phyloP scores from a whole-genome alignment of 2,888 invertebrate species.

The Dyspetes luteomarginatus region DNA sequence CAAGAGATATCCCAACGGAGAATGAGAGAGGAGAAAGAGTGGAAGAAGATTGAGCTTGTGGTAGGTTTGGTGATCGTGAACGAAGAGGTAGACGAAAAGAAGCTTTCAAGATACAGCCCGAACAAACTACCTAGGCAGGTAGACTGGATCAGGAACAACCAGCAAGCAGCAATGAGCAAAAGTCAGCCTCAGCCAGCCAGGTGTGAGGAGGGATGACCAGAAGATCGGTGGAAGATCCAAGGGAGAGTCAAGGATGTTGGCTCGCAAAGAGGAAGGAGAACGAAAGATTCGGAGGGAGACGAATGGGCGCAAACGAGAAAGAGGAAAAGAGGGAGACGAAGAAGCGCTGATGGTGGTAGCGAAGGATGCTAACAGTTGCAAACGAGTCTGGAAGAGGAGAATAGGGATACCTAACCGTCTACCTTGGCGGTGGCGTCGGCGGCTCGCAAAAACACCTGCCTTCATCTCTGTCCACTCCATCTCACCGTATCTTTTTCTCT shows the following conservation, averaged over 20 bases:
- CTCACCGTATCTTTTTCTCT: constrained; percentile 50
- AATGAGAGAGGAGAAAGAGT: constrained; percentile 22
- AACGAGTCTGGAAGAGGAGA: constrained; percentile 70
- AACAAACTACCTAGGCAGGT: constrained; percentile 74
- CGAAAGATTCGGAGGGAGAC: constrained; percentile 65
- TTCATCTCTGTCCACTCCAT: constrained; percentile 66
- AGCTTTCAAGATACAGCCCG: constrained; percentile 62
- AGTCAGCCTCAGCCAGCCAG: constrained; percentile 70
- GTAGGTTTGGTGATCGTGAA: constrained; percentile 31
- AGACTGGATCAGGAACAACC: constrained; percentile 46
- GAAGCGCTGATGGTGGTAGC: constrained; percentile 68
- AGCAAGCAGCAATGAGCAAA: constrained; percentile 66
- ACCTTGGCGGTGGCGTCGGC: constrained; percentile 63
- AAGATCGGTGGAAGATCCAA: constrained; percentile 76
- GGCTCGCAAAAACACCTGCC: constrained; percentile 77
- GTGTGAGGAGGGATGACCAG: constrained; percentile 73
- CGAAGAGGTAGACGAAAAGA: constrained; percentile 43
- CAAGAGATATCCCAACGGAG: constrained; percentile 53
- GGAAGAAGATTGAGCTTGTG: constrained; percentile 49
- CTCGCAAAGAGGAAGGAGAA: constrained; percentile 66
- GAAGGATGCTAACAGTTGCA: constrained; percentile 78
- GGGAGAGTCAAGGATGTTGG: constrained; percentile 73
- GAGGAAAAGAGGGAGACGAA: constrained; percentile 25
- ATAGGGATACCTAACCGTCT: constrained; percentile 72
- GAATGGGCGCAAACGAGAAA: not conserved